A percentile compares a stretch with the other conserved stretches of the same genome.
Evolutionary conservation across 2,113 vertebrate genomes (phyloP).

Genomic region (Heptranchias perlo): DNA sequence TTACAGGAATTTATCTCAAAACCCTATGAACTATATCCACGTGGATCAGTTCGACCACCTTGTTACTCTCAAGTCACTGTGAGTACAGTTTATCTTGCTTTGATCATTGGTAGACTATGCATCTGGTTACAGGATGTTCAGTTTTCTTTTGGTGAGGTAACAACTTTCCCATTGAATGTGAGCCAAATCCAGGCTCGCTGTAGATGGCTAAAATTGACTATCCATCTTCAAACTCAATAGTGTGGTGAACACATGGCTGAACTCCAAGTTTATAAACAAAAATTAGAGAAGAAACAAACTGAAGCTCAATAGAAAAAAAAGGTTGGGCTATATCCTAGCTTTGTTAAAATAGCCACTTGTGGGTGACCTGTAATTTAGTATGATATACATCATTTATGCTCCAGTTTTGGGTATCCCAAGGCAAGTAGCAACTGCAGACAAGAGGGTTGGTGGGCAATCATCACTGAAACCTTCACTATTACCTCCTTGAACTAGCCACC

Average conservation of each 20-base stretch:
- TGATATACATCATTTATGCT: background rate
- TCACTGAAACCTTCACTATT: background rate
- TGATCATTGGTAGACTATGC: background rate
- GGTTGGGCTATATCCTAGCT: background rate
- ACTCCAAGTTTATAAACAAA: conserved; percentile 25
- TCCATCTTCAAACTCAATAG: background rate
- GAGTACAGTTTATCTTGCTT: conserved; percentile 43
- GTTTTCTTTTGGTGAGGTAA: background rate
- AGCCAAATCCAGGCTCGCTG: background rate
- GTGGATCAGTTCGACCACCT: conserved; percentile 53
- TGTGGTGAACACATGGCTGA: background rate
- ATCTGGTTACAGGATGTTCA: background rate
- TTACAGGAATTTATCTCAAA: conserved; percentile 59
- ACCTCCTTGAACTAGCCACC: background rate
- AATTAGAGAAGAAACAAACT: background rate
- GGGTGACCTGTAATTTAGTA: background rate
- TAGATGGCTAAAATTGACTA: background rate
- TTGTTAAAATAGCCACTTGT: background rate
- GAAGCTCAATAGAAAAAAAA: background rate
- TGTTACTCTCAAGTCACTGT: conserved; percentile 54
- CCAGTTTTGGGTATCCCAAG: background rate
- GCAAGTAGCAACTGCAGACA: background rate
- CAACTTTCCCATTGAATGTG: background rate
- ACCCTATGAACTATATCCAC: conserved; percentile 48
- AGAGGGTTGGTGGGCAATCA: background rate